phyloP scores from a whole-genome alignment of 2,113 vertebrate species.

The Microcebus ravelobensis region DNA sequence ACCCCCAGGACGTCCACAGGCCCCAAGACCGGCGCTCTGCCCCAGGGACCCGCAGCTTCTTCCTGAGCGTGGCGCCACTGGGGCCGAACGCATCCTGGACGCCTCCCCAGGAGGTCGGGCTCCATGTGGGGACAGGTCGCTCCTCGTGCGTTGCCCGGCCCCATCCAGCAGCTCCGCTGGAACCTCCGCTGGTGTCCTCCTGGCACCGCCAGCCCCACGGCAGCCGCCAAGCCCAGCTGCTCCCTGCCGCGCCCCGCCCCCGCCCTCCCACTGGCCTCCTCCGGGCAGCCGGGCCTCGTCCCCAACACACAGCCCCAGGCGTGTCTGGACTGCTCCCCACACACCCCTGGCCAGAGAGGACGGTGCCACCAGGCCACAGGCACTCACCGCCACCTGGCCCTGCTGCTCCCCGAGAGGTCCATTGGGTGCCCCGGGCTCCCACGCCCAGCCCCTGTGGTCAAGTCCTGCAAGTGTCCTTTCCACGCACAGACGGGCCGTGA shows the following conservation, averaged over 20 bases:
- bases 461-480: background rate
- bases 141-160: background rate
- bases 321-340: background rate
- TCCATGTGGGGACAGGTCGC: too few relatives aligned
- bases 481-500: too few relatives aligned
- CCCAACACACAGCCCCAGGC: too few relatives aligned
- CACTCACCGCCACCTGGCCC: accelerated
- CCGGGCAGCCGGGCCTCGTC: background rate
- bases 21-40: too few relatives aligned
- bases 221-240: background rate
- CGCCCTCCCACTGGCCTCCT: accelerated
- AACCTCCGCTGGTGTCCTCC: background rate
- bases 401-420: background rate
- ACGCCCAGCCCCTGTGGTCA: background rate
- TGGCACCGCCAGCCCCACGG: too few relatives aligned
- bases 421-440: background rate
- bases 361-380: accelerated
- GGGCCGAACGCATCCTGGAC: accelerated
- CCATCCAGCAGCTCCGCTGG: too few relatives aligned
- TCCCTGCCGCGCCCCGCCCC: accelerated
- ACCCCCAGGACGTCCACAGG: too few relatives aligned
- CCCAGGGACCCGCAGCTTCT: background rate
- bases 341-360: background rate
- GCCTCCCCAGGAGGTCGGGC: too few relatives aligned
- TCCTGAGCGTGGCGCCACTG: background rate